These are phyloP conservation scores for Colletes latitarsis DNA, from an alignment of 1,140 invertebrate genomes.

Conservation along the genomic window DNA sequence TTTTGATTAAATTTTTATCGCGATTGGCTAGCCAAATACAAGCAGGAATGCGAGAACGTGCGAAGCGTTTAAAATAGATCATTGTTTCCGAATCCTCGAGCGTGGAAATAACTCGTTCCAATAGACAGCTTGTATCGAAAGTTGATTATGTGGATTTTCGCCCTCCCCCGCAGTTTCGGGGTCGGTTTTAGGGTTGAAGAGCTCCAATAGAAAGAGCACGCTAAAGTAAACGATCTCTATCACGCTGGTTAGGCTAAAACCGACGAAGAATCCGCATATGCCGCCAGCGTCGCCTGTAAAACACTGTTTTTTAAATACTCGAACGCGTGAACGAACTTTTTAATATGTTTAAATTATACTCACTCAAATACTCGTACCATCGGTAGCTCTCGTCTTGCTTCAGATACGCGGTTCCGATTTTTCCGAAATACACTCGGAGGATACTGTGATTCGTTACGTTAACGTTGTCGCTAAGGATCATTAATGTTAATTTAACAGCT, in stretches of 20 bases:
- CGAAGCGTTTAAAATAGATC: not conserved
- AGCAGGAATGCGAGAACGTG: not conserved
- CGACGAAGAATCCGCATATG: conserved; percentile 83
- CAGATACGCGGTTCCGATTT: conserved; percentile 56
- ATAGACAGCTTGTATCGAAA: conserved; percentile 38
- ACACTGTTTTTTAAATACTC: not conserved
- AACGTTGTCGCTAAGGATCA: not conserved
- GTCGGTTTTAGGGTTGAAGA: not conserved
- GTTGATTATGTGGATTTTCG: not conserved
- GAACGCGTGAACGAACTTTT: too few species aligned
- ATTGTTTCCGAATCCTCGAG: not conserved
- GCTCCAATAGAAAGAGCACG: conserved; percentile 55
- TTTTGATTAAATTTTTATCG: not conserved
- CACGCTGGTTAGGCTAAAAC: conserved; percentile 83
- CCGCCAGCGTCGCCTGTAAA: conserved; percentile 83
- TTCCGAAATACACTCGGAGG: conserved; percentile 71
- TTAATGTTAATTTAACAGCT: too few species aligned
- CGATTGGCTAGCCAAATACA: not conserved
- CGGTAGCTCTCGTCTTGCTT: conserved; percentile 72
- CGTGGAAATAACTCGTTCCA: conserved; percentile 59
- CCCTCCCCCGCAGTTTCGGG: not conserved
- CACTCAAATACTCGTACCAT: conserved; percentile 79
- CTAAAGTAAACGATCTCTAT: conserved; percentile 83
- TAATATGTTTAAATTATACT: conserved; percentile 47
- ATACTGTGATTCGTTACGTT: conserved; percentile 61